Base-by-base conservation (phyloP, 2,797 vertebrate genomes). In the Sebastiscus tertius region DNA sequence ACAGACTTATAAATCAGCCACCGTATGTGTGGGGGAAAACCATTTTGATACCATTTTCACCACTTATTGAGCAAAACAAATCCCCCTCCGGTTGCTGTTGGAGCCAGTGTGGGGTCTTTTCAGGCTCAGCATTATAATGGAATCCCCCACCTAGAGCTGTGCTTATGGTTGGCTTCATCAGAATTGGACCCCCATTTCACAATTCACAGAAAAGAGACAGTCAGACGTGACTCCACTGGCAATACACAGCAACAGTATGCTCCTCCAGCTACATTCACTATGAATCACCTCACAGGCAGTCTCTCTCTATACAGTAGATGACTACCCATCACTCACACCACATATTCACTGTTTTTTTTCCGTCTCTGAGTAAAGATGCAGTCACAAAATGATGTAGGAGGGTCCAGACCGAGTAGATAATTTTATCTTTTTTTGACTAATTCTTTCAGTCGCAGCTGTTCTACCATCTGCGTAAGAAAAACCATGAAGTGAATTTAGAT, bases 211-310 rank as follows among this genome's bases (percentile, higher is more conserved):
- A 80, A 90, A 75, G 27, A 64, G 60, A 77, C 73, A 60, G 84
- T 77, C 58, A 81, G 87, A 92, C 73, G 82, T 91, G 79, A 94
- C 84, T 90, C 63, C 74, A 88, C 86, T 93, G 87, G 78, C 84
- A 94, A 93, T 84, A 68, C 56, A 31, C 36, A 84, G 72, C 76
- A 77, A 82, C 54, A 59, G 63, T 62, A 65, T 78, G 58, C 79
- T 87, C 68, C 79, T 85, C 85, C 75, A 72, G 85, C 84, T 80
- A 78, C 83, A 86, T 74, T 58, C 64, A 84, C 29, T 59, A 81
- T 82, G 64, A 79, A 82, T 72, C 71, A 71, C 29, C 54, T 36
- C 20, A 26, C 42, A 65, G 66, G 74, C 27, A 27, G 34, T 59
- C 24, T 18, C 42, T 18, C 42, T 69, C 67, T 26, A 13, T 18